These are phyloP conservation scores for Semicossyphus pulcher DNA, from an alignment of 2,113 vertebrate species.

Conservation along the genomic window DNA sequence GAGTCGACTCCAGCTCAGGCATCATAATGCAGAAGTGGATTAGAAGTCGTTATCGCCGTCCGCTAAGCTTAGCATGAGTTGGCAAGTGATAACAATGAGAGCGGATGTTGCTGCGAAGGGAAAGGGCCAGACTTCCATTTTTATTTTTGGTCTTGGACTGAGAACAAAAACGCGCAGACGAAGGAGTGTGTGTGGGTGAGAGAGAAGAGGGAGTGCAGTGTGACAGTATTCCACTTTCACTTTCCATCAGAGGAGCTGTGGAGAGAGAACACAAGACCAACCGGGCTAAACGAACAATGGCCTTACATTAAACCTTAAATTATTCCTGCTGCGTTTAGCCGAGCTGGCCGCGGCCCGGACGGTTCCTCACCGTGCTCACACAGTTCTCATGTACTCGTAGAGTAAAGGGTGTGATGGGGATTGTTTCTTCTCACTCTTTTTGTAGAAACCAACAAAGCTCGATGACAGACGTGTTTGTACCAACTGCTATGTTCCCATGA, in stretches of 20 bases:
- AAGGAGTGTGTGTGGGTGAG: constrained; percentile 47
- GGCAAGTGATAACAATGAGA: constrained; percentile 57
- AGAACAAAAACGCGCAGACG: constrained; percentile 57
- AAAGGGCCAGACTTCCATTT: constrained; percentile 69
- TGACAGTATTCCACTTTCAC: constrained; percentile 45
- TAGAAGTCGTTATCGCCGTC: constrained; percentile 33
- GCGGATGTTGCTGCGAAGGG: constrained; percentile 67
- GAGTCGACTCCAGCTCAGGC: constrained; percentile 22
- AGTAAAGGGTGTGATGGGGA: constrained; percentile 39
- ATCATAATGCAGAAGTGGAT: constrained; percentile 33
- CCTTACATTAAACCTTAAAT: not conserved
- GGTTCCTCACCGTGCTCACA: not conserved
- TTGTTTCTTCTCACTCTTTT: constrained; percentile 44
- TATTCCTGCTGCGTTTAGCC: not conserved
- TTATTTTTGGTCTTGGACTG: constrained; percentile 69
- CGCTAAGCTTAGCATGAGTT: constrained; percentile 48
- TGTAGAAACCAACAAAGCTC: constrained; percentile 58
- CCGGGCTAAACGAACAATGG: not conserved
- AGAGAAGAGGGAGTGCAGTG: not conserved
- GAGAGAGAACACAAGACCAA: not conserved
- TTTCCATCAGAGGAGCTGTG: constrained; percentile 26
- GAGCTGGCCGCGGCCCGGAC: not conserved
- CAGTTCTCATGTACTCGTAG: constrained; percentile 22
- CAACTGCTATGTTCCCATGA: constrained; percentile 82
- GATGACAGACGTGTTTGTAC: constrained; percentile 67